These are phyloP conservation scores for Neolamprologus devosi DNA, from an alignment of 2,113 vertebrate species.

Conservation along the genomic window DNA sequence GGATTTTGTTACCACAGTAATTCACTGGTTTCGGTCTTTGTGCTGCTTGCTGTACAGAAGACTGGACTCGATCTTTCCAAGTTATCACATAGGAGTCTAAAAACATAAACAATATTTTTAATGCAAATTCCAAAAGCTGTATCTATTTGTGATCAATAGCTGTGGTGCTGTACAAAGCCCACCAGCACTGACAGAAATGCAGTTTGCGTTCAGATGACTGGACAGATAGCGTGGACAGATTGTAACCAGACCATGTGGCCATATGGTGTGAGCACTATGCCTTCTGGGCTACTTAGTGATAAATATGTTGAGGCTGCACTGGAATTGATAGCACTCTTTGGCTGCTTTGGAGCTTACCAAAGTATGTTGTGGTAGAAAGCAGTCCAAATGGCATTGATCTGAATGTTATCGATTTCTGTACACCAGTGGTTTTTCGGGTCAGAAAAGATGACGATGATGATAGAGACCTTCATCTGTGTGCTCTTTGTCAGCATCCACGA, in stretches of 20 bases:
- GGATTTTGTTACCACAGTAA: not conserved
- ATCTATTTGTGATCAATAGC: not conserved
- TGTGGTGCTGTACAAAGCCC: not conserved
- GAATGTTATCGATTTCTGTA: not conserved
- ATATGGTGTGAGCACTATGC: conserved; percentile 30
- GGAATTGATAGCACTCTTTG: conserved; percentile 4
- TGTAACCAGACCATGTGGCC: conserved; percentile 49
- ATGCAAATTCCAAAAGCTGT: not conserved
- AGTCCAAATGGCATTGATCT: not conserved
- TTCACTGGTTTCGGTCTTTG: not conserved
- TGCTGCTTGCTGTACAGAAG: not conserved
- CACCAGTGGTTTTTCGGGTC: not conserved
- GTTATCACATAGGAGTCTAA: not conserved
- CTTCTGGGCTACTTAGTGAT: conserved; percentile 27
- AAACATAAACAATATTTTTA: not conserved
- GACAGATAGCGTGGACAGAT: conserved; percentile 42
- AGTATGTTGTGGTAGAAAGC: not conserved
- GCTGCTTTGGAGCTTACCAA: not conserved
- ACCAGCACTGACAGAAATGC: conserved; percentile 31
- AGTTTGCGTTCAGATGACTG: conserved; percentile 46
- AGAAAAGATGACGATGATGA: not conserved
- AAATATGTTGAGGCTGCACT: conserved; percentile 31
- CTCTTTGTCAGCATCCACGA: not conserved
- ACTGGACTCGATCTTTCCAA: not conserved
- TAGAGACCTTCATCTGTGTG: not conserved